A percentile compares a stretch with the other conserved stretches of the same genome.
phyloP scores from a whole-genome alignment of 2,888 invertebrate species.

The Parnassius smintheus region DNA sequence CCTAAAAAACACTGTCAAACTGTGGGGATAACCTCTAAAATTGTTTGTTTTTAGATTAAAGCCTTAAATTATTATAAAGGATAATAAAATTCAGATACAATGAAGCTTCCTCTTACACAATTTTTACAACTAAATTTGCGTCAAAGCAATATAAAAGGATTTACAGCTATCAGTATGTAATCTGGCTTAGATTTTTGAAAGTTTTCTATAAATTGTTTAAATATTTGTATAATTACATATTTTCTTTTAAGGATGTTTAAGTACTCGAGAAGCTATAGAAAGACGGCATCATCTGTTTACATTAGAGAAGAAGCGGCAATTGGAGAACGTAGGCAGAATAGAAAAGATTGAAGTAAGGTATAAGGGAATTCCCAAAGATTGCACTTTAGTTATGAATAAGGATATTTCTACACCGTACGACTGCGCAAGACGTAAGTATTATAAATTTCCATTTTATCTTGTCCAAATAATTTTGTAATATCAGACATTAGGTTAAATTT shows the following conservation, averaged over 20 bases:
- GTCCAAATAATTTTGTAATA: too few species aligned
- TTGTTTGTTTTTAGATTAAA: slow-evolving; percentile 21
- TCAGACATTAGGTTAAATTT: too few species aligned
- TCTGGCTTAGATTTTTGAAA: slow-evolving; percentile 5
- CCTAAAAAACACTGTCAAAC: too few species aligned
- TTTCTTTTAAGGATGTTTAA: slow-evolving; percentile 60
- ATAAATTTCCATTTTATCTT: not conserved
- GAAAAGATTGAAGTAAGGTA: slow-evolving; percentile 95
- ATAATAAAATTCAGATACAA: slow-evolving; percentile 37
- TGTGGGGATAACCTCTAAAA: slow-evolving; percentile 18
- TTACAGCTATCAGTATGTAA: slow-evolving; percentile 46
- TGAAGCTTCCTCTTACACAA: slow-evolving; percentile 54
- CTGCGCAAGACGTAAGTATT: slow-evolving; percentile 91
- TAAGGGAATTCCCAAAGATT: slow-evolving; percentile 86
- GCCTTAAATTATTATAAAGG: slow-evolving; percentile 16
- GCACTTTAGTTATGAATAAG: slow-evolving; percentile 93
- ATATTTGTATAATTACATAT: not conserved
- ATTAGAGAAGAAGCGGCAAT: slow-evolving; percentile 88
- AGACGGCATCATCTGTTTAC: slow-evolving; percentile 87
- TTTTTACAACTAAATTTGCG: slow-evolving; percentile 47
- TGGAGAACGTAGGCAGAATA: slow-evolving; percentile 87
- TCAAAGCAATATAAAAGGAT: slow-evolving; percentile 39
- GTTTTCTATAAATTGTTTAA: not conserved
- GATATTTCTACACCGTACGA: slow-evolving; percentile 94
- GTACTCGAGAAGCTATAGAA: slow-evolving; percentile 76